phyloP scores from a whole-genome alignment of 2,888 invertebrate genomes.

The Drosophila pegasa region DNA sequence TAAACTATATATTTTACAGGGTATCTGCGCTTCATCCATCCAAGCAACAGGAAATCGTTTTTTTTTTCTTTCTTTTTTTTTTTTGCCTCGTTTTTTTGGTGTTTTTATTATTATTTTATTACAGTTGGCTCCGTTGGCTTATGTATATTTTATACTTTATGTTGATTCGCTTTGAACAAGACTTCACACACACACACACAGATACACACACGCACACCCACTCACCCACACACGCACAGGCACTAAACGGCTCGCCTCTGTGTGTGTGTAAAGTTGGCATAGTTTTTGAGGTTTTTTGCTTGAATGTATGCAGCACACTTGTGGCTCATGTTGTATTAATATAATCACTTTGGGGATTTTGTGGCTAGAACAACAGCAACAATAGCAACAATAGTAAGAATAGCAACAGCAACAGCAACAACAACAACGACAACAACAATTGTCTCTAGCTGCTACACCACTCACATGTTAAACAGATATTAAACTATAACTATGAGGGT shows the following conservation, averaged over 20 bases:
- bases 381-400: constrained; percentile 14
- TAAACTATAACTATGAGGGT: constrained; percentile 72
- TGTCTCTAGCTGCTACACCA: constrained; percentile 31
- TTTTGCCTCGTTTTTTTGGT: constrained; percentile 14
- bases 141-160: constrained; percentile 71
- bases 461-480: constrained; percentile 77
- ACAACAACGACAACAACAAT: constrained; percentile 19
- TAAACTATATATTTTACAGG: not conserved
- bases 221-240: constrained; percentile 7
- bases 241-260: constrained; percentile 25
- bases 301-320: constrained; percentile 71
- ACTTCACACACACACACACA: constrained; percentile 22
- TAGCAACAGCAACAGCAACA: constrained; percentile 19
- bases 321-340: constrained; percentile 79
- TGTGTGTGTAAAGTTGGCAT: constrained; percentile 50
- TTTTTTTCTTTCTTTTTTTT: constrained; percentile 17
- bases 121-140: constrained; percentile 56
- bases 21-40: not conserved
- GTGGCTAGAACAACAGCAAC: constrained; percentile 42
- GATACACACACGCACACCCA: constrained; percentile 8
- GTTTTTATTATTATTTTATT: constrained; percentile 69
- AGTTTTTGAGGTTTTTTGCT: constrained; percentile 58
- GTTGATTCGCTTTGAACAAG: constrained; percentile 53
- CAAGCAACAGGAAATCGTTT: not conserved
- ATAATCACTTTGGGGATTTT: constrained; percentile 80